Percentiles rank a stretch among this genome's conserved stretches.
Conservation (phyloP, 1,140 invertebrate species). For the Plutomurus gul region DNA sequence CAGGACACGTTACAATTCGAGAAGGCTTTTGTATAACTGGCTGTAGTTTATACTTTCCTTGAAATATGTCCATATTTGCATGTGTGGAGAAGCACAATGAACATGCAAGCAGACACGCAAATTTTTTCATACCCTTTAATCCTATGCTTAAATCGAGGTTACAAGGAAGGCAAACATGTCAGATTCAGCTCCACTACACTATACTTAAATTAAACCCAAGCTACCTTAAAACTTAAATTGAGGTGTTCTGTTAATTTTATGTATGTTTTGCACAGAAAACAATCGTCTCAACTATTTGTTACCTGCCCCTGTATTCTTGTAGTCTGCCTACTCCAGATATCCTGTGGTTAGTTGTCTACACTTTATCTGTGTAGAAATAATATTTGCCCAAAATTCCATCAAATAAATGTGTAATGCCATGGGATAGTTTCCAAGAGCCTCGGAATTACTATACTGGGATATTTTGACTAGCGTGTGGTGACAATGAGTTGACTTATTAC, state of each 20-base stretch:
- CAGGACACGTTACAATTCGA: not conserved
- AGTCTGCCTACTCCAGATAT: too few species aligned
- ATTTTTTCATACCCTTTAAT: not conserved
- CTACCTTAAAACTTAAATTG: not conserved
- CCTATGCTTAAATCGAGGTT: not conserved
- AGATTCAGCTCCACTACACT: not conserved
- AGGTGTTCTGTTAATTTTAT: not conserved
- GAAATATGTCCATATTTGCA: not conserved
- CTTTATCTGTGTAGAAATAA: not conserved
- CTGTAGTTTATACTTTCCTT: not conserved
- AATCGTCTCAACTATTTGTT: not conserved
- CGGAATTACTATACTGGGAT: not conserved
- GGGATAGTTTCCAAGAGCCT: not conserved
- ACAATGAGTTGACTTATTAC: constrained; percentile 36
- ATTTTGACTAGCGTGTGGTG: not conserved
- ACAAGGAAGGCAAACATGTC: too few species aligned
- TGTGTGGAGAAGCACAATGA: not conserved
- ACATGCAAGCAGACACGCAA: not conserved
- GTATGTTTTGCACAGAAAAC: not conserved
- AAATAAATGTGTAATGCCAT: not conserved
- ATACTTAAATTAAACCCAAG: too few species aligned
- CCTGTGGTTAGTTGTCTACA: too few species aligned
- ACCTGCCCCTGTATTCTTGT: not conserved
- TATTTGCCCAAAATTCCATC: not conserved
- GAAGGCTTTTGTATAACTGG: not conserved